Evolutionary conservation across 2,888 invertebrate species (phyloP).

Genomic region (Synanthedon myopaeformis): DNA sequence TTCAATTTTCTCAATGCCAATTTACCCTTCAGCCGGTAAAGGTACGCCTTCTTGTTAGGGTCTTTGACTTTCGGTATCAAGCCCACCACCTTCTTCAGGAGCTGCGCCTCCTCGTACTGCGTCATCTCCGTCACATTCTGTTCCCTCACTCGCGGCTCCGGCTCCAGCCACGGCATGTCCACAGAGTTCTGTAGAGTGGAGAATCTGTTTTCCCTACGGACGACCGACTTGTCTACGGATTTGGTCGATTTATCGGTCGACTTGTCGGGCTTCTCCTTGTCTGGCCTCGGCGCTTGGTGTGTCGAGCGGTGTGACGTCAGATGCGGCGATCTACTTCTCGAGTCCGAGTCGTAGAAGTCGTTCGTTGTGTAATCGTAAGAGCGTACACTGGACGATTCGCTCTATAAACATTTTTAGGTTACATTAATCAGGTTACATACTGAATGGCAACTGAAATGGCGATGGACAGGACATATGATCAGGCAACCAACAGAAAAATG

Average conservation of each 20-base stretch:
- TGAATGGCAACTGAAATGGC: too few species aligned
- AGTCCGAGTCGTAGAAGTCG: constrained; percentile 43
- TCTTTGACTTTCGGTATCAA: constrained; percentile 39
- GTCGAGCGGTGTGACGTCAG: constrained; percentile 3
- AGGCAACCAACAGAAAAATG: too few species aligned
- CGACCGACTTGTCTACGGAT: constrained; percentile 18
- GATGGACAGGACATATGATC: too few species aligned
- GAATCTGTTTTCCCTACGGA: constrained; percentile 36
- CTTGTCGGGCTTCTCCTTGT: constrained; percentile 10
- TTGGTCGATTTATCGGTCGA: constrained; percentile 20
- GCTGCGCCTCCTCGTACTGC: constrained; percentile 56
- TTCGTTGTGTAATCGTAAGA: constrained; percentile 27
- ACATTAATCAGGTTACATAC: too few species aligned
- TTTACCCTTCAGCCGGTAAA: constrained; percentile 41
- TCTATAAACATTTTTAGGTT: constrained; percentile 21
- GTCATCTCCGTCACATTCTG: constrained; percentile 35
- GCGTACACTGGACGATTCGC: constrained; percentile 49
- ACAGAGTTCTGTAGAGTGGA: constrained; percentile 39
- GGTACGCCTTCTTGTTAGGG: constrained; percentile 28
- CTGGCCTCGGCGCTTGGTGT: constrained; percentile 10
- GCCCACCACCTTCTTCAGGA: constrained; percentile 50
- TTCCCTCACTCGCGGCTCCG: constrained; percentile 12
- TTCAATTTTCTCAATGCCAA: constrained; percentile 47
- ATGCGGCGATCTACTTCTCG: constrained; percentile 27
- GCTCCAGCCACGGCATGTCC: constrained; percentile 45